Evolutionary conservation across 2,113 vertebrate genomes (phyloP), one percentile per base, ranked within the genome.

Genomic region (Odontophorus gujanensis): DNA sequence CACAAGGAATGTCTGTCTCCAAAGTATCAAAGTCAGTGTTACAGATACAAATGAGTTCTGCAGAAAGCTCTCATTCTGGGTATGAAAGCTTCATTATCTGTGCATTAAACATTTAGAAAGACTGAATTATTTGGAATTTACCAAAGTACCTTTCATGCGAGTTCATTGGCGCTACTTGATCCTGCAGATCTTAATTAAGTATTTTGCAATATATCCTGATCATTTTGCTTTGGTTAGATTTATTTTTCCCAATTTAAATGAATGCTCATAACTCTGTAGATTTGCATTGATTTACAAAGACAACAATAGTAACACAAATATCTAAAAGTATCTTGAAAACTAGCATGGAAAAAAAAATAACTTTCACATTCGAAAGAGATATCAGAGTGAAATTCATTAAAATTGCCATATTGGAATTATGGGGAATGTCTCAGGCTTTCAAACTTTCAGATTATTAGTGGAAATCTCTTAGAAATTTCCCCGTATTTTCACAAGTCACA

Each of bases 1-100:
- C 30, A 72, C 10, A 3, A 71, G 17, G 50, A 47, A 50, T 69
- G 11, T 68, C 80, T 83, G 16, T 26, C 38, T 96, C 59, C 20
- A 71, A 90, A 96, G 81, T 72, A 90, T 51, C 6, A 78, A 93
- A 90, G 34, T 81, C 81, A 81, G 47, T 40, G 7, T 48, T 83
- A 13, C 15, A 88, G 89, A 83, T 36, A 81, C 7, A 77, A 69
- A 67, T 19, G 28, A 81, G 51, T 57, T 19, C 18, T 73, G 50
- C 26, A n/a, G 8, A 81, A 91, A 79, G 28, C 25, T 81, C 26
- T 11, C 42, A 21, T 30, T 30, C 63, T 63, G 47, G 28, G 55
- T 66, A 59, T 90, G 69, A 87, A 94, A 82, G 25, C 42, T 69
- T 21, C 9, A 25, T 91, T 82, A 71, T 74, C 36, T 71, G 21